These are phyloP conservation scores for Neoascia interrupta DNA, from an alignment of 2,888 invertebrate genomes.

Conservation along the genomic window DNA sequence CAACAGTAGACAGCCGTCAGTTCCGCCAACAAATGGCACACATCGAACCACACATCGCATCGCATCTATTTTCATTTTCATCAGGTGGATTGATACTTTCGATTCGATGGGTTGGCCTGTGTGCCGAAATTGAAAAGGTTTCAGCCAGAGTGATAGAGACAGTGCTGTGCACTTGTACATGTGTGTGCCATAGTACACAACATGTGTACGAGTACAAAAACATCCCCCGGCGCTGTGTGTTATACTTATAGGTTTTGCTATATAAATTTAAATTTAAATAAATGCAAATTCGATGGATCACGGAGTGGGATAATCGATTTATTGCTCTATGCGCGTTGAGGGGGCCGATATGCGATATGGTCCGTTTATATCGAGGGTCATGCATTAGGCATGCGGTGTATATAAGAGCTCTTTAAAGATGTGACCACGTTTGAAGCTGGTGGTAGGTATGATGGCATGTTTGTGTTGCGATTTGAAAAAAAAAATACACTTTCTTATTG, in stretches of 20 bases:
- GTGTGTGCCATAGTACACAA: slow-evolving; percentile 22
- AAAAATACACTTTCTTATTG: no score
- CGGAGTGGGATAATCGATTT: slow-evolving; percentile 65
- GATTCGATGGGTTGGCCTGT: slow-evolving; percentile 62
- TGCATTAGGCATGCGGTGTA: not conserved
- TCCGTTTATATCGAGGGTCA: slow-evolving; percentile 31
- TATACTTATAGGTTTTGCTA: slow-evolving; percentile 53
- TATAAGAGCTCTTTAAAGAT: slow-evolving; percentile 44
- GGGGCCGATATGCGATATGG: no score
- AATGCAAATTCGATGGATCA: slow-evolving; percentile 64
- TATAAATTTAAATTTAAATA: slow-evolving; percentile 69
- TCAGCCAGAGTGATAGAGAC: slow-evolving; percentile 47
- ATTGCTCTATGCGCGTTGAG: slow-evolving; percentile 45
- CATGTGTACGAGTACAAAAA: slow-evolving; percentile 48
- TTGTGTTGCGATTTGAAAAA: slow-evolving; percentile 8
- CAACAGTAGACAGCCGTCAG: slow-evolving; percentile 67
- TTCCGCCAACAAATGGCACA: slow-evolving; percentile 64
- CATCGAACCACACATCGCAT: slow-evolving; percentile 62
- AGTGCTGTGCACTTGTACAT: slow-evolving; percentile 17
- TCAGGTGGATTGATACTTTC: slow-evolving; percentile 71
- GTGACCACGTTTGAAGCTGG: slow-evolving; percentile 26
- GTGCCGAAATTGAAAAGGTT: slow-evolving; percentile 60
- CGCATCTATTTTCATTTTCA: slow-evolving; percentile 72
- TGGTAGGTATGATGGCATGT: not conserved
- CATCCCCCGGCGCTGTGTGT: slow-evolving; percentile 46